phyloP scores from a whole-genome alignment of 2,113 vertebrate genomes.

The Vulpes vulpes region DNA sequence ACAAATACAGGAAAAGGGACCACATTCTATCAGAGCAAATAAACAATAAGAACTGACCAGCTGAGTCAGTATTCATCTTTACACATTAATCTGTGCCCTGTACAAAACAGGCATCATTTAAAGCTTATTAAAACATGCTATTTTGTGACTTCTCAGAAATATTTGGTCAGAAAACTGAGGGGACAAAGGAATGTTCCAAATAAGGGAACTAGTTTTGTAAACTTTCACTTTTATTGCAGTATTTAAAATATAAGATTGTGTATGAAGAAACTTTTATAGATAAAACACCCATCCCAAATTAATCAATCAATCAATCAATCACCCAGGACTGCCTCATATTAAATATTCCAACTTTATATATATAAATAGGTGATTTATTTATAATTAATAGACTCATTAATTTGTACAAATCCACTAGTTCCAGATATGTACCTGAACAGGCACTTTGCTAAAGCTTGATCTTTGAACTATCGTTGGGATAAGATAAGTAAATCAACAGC shows the following conservation, averaged over 20 bases:
- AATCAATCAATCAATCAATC: too few relatives aligned
- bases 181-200: neutral
- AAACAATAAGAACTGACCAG: neutral
- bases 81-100: neutral
- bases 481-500: neutral
- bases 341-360: neutral
- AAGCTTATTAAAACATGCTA: neutral
- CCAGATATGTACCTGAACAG: neutral
- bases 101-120: neutral
- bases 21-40: neutral
- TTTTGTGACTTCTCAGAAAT: neutral
- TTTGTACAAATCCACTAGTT: neutral
- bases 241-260: neutral
- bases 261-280: neutral
- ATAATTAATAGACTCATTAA: slow-evolving; percentile 15
- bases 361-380: neutral
- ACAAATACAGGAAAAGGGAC: neutral
- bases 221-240: neutral
- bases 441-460: neutral
- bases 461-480: neutral
- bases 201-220: neutral
- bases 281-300: neutral
- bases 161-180: neutral
- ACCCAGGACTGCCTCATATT: neutral
- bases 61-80: neutral